A percentile compares a stretch with the other conserved stretches of the same genome.
Evolutionary conservation across 2,113 vertebrate species (phyloP).

Genomic region (Syngnathus scovelli): DNA sequence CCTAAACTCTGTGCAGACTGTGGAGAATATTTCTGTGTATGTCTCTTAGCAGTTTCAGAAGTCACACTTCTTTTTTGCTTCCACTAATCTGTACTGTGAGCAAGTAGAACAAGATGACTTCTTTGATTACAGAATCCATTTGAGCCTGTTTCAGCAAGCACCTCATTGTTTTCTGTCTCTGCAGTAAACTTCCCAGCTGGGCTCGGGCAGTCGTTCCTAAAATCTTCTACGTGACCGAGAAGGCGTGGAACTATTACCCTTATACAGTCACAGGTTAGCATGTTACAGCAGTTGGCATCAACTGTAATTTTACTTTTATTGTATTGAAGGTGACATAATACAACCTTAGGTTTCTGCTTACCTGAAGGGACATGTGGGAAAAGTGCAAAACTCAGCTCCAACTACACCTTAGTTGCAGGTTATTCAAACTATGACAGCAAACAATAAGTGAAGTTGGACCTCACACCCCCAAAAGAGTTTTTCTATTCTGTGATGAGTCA

Average conservation of each 20-base stretch:
- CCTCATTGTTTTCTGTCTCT: constrained; percentile 33
- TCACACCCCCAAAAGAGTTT: too few relatives aligned
- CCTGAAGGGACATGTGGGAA: too few relatives aligned
- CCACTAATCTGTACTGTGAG: neutral
- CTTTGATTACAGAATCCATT: constrained; percentile 17
- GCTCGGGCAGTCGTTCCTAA: constrained; percentile 95
- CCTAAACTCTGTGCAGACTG: too few relatives aligned
- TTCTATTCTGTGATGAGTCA: too few relatives aligned
- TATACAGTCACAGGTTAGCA: constrained; percentile 95
- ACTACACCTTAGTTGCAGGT: too few relatives aligned
- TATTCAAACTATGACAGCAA: neutral
- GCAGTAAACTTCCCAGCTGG: constrained; percentile 95
- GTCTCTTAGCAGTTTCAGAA: neutral
- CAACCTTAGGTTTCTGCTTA: neutral
- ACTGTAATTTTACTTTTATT: neutral
- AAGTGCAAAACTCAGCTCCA: too few relatives aligned
- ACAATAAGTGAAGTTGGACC: too few relatives aligned
- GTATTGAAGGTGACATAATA: neutral
- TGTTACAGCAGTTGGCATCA: neutral
- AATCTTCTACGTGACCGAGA: constrained; percentile 98
- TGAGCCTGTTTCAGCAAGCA: neutral
- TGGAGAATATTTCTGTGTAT: neutral
- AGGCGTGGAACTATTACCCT: constrained; percentile 98
- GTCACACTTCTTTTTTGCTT: constrained; percentile 1
- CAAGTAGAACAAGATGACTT: constrained; percentile 18